These are phyloP conservation scores for Chloebia gouldiae DNA, from an alignment of 2,113 vertebrate genomes.

Conservation along the genomic window DNA sequence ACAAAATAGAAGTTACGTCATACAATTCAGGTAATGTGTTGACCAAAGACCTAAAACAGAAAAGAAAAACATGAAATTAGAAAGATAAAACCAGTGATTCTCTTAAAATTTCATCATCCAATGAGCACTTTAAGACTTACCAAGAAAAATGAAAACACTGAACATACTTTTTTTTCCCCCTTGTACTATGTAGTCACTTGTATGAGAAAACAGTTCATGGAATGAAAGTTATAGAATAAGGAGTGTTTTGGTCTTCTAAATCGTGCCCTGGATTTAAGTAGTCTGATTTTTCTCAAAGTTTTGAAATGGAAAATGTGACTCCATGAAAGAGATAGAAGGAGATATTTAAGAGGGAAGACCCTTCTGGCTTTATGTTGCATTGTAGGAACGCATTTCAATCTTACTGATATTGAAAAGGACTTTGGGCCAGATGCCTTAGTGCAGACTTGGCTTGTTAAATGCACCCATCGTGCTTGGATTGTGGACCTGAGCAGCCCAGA, in stretches of 20 bases:
- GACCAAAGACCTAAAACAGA: slow-evolving; percentile 15
- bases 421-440: neutral
- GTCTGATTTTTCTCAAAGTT: neutral
- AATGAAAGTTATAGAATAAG: neutral
- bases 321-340: neutral
- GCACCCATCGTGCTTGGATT: neutral
- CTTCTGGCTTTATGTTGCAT: neutral
- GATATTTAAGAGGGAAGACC: neutral
- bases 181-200: neutral
- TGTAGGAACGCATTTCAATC: neutral
- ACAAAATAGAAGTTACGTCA: neutral
- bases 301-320: neutral
- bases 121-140: neutral
- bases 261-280: neutral
- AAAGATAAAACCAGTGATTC: neutral
- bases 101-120: neutral
- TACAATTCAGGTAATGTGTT: neutral
- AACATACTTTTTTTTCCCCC: rapidly evolving
- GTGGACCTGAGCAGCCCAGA: neutral
- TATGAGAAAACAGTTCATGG: neutral
- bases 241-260: neutral
- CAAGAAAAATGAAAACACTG: neutral
- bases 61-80: slow-evolving; percentile 35
- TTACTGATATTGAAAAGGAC: neutral
- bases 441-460: neutral